Evolutionary conservation across 2,888 invertebrate species (phyloP), one percentile per base, ranked within the genome.

Genomic region (Anaspis maculata): DNA sequence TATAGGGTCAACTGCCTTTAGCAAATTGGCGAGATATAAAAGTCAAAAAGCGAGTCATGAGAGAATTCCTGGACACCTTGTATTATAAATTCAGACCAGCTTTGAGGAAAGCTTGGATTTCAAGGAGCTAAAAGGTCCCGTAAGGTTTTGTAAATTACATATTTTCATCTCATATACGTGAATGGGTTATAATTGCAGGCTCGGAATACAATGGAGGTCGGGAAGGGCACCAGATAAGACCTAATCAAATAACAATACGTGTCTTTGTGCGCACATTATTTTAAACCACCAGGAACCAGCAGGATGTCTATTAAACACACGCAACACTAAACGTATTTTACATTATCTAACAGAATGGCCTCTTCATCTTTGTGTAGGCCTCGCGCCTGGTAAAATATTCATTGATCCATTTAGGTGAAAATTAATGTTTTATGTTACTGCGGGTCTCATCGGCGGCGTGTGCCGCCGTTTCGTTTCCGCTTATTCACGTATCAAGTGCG

Each of bases 171-270:
- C n/a, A n/a, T n/a, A n/a, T n/a, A n/a, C n/a, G 13, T 30, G 37
- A 38, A 38, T 32, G 25, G 39, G 29, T 13, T 24, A 39, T 36
- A 39, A 36, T 39, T 35, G 22, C 25, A 19, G 25, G 25, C 24
- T 15, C 23, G 12, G 29, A 36, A 30, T 24, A 33, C 36, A 40
- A 37, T 28, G 19, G 34, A 25, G 23, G 19, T 12, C 23, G 27
- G 16, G 13, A 29, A 24, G 15, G 19, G 2, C 24, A 13, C 24
- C n/a, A 33, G 36, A 40, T 37, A 40, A 40, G 27, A 27, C 24
- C 28, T 28, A 37, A 37, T 40, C 33, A 33, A 36, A 33, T 31
- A 37, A 40, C 40, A 37, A 40, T 33, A 32, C 29, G 5, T 2
- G 13, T 1, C 32, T 25, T 35, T 39, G 39, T 39, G 3, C 15